These are phyloP conservation scores for Parnassius apollo DNA, from an alignment of 2,888 invertebrate genomes.

Conservation along the genomic window DNA sequence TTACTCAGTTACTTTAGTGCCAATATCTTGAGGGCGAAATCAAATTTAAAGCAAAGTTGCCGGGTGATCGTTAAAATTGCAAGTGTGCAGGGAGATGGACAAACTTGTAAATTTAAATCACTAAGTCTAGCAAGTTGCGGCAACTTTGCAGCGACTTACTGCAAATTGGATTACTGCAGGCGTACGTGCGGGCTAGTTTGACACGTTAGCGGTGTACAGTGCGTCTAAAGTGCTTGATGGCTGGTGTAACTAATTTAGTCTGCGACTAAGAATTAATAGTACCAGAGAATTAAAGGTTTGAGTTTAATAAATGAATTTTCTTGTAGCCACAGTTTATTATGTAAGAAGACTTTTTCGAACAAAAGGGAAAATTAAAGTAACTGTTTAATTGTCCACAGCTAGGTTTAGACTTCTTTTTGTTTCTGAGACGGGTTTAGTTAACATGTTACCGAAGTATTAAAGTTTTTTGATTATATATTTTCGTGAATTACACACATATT, in stretches of 20 bases:
- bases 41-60: slow-evolving; percentile 59
- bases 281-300: background rate
- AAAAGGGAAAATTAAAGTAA: too few relatives aligned
- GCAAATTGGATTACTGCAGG: slow-evolving; percentile 72
- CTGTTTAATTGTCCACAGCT: too few relatives aligned
- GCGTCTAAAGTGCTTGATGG: slow-evolving; percentile 11
- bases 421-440: too few relatives aligned
- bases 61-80: slow-evolving; percentile 67
- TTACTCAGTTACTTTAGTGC: background rate
- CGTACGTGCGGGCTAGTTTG: slow-evolving; percentile 55
- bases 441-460: too few relatives aligned
- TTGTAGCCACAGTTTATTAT: too few relatives aligned
- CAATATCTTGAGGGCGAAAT: slow-evolving; percentile 4
- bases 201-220: slow-evolving; percentile 38
- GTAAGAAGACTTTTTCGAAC: too few relatives aligned
- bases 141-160: slow-evolving; percentile 54
- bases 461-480: too few relatives aligned
- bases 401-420: too few relatives aligned
- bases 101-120: slow-evolving; percentile 77
- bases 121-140: slow-evolving; percentile 61
- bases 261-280: slow-evolving; percentile 2
- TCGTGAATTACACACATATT: too few relatives aligned
- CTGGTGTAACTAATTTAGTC: slow-evolving; percentile 17
- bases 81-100: slow-evolving; percentile 56
- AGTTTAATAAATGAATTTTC: background rate